Base-by-base conservation (phyloP, 2,113 vertebrate species). In the Dascyllus trimaculatus region DNA sequence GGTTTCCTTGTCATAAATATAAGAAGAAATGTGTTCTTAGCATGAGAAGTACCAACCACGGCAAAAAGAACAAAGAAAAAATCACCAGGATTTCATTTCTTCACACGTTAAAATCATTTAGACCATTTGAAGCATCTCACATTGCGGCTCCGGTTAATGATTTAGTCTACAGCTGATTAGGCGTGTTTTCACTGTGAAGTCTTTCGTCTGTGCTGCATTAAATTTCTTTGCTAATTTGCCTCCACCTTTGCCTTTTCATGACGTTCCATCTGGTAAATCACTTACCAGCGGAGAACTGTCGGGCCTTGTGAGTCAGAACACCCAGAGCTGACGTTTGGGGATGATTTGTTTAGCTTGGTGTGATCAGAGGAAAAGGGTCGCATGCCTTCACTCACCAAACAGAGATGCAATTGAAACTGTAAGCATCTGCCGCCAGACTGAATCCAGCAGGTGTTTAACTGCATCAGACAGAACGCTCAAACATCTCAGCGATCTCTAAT, bases 311-410 rank as follows among this genome's bases (percentile, higher is more conserved):
- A 82, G 80, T 59, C 81, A 91, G 86, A 85, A 82, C 86, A 71
- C 70, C 80, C 77, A 83, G 71, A 57, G 51, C 60, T 75, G 82
- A 84, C 80, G 67, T 70, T 63, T 59, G 67, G 38, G 57, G 32
- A 85, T 61, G 85, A 80, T 83, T 84, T 90, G 84, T 92, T 88
- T 90, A 84, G 68, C 74, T 82, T 59, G 67, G 24, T 52, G 61
- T 84, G 86, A 89, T 90, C 88, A 90, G 81, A 88, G 67, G 62
- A 52, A n/a, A 45, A 19, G 73, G 75, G 62, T 87, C 81, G 81
- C 76, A 78, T 57, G 81, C 35, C 83, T 58, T 85, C 85, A 65
- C 69, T 86, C 88, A 74, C 51, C 3, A 80, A 75, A 32, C 78
- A 71, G 73, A 78, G 75, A 84, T 78, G 62, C 53, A 32, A n/a